These are phyloP conservation scores for Notechis scutatus DNA, from an alignment of 2,113 vertebrate genomes.

Conservation along the genomic window DNA sequence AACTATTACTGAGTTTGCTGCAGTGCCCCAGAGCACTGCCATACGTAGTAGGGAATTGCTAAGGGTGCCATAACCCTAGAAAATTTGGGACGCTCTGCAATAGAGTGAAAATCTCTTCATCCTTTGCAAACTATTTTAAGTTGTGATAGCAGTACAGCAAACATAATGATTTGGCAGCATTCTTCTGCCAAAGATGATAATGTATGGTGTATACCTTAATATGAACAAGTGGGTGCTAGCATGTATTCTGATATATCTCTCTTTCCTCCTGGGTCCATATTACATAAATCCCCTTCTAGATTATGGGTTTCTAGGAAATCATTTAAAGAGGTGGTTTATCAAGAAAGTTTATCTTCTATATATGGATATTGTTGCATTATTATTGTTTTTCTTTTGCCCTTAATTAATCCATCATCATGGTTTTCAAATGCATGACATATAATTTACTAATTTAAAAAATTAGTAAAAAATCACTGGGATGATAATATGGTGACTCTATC, in stretches of 20 bases:
- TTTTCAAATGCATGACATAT: not conserved
- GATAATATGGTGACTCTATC: not conserved
- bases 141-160: not conserved
- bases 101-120: not conserved
- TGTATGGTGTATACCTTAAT: not conserved
- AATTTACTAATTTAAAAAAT: not conserved
- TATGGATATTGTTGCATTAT: not conserved
- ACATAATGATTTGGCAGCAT: not conserved
- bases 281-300: not conserved
- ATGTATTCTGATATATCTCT: not conserved
- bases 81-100: not conserved
- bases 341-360: not conserved
- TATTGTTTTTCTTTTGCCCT: not conserved
- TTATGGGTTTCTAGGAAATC: not conserved
- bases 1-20: not conserved
- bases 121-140: not conserved
- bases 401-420: not conserved
- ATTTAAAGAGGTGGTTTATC: not conserved
- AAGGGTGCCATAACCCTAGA: not conserved
- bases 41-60: not conserved
- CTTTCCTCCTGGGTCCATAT: not conserved
- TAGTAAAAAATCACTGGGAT: not conserved
- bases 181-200: not conserved
- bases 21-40: not conserved
- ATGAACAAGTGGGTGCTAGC: not conserved